Conservation (phyloP, 2,797 vertebrate species). For the Neosilurus hyrtlii region DNA sequence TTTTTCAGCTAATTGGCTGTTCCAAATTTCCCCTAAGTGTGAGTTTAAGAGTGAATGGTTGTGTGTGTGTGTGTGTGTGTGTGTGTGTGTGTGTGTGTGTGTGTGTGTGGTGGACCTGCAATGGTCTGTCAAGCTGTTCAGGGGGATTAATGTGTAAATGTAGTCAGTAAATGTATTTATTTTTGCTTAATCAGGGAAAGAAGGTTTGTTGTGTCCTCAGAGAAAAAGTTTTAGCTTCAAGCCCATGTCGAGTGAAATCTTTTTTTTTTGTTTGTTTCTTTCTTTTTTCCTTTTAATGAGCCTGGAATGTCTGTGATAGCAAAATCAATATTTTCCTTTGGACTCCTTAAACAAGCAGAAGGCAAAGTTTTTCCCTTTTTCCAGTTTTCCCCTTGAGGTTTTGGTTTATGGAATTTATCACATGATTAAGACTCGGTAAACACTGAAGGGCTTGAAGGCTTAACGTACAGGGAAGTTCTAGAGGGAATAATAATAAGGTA, state of each 20-base stretch:
- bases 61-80: too few species aligned
- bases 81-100: too few species aligned
- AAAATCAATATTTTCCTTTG: neutral
- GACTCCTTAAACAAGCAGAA: neutral
- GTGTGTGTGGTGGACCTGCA: too few species aligned
- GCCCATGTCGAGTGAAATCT: neutral
- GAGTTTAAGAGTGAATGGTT: too few species aligned
- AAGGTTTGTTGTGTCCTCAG: neutral
- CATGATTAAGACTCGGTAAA: conserved; percentile 5
- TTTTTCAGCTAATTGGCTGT: too few species aligned
- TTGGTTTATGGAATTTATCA: conserved; percentile 10
- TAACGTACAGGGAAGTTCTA: neutral
- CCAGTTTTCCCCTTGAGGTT: neutral
- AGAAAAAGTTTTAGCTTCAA: conserved; percentile 9
- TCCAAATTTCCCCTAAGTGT: too few species aligned
- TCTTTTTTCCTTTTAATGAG: neutral
- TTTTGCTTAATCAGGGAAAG: neutral
- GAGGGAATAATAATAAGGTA: conserved; percentile 3
- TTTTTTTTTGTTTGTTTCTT: neutral
- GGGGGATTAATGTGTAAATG: too few species aligned
- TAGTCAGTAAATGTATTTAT: neutral
- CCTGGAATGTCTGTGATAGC: neutral
- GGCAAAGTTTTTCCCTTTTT: neutral
- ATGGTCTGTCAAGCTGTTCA: too few species aligned
- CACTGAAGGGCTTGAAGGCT: neutral